These are phyloP conservation scores for Ophraella communa DNA, from an alignment of 2,888 invertebrate genomes.

Conservation along the genomic window DNA sequence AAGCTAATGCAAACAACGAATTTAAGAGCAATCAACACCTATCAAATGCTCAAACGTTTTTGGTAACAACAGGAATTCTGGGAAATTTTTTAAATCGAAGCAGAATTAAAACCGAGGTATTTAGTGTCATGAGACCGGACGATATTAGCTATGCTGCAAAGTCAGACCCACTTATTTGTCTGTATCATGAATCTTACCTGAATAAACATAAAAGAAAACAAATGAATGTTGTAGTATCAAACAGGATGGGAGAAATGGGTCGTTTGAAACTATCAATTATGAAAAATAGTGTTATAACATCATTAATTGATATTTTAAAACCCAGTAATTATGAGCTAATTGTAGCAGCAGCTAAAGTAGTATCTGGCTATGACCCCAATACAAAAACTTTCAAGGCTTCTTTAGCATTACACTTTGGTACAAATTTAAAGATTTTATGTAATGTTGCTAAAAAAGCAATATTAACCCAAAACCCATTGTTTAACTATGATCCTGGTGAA, in stretches of 20 bases:
- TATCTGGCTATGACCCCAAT: background rate
- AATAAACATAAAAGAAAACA: conserved; percentile 17
- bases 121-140: conserved; percentile 11
- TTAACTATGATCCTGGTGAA: background rate
- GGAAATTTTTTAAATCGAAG: conserved; percentile 17
- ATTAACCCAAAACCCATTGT: no score
- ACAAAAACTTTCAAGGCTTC: background rate
- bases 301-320: background rate
- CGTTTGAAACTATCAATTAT: conserved; percentile 3
- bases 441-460: no score
- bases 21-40: conserved; percentile 7
- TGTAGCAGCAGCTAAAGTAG: background rate
- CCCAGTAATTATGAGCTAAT: background rate
- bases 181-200: conserved; percentile 9
- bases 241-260: conserved; percentile 1
- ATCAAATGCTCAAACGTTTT: conserved; percentile 19
- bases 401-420: background rate
- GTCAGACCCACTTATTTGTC: conserved; percentile 10
- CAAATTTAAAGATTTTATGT: no score
- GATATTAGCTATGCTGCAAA: conserved; percentile 15
- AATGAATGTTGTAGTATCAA: conserved; percentile 3
- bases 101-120: conserved; percentile 10
- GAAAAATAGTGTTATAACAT: background rate
- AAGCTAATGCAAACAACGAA: background rate
- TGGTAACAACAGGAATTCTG: conserved; percentile 19